phyloP scores from a whole-genome alignment of 2,888 invertebrate genomes.

The Dasysyrphus tricinctus region DNA sequence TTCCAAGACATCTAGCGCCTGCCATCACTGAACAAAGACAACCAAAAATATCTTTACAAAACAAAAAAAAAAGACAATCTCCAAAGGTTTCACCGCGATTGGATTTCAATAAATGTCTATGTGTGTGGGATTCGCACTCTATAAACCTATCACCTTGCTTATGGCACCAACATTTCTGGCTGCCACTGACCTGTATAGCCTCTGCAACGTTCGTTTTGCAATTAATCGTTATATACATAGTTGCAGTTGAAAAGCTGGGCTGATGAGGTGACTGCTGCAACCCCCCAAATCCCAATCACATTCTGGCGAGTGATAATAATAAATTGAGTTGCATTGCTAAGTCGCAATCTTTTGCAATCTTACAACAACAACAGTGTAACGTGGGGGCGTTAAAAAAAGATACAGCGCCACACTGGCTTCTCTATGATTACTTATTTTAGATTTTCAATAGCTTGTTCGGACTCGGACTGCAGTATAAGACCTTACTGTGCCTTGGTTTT shows the following conservation, averaged over 20 bases:
- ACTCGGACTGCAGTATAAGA: conserved; percentile 1
- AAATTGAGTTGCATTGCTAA: conserved; percentile 69
- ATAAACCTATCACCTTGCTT: conserved; percentile 64
- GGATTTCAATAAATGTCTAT: conserved; percentile 27
- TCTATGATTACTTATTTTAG: conserved; percentile 39
- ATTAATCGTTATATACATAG: conserved; percentile 63
- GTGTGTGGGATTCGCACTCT: conserved; percentile 73
- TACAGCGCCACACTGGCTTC: conserved; percentile 12
- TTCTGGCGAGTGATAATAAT: conserved; percentile 55
- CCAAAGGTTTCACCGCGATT: conserved; percentile 33
- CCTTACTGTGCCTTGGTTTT: conserved; percentile 47
- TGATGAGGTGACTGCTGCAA: conserved; percentile 1
- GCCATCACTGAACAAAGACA: conserved; percentile 22
- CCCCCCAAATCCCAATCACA: conserved; percentile 68
- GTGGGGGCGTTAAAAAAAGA: conserved; percentile 61
- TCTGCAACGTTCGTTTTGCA: conserved; percentile 38
- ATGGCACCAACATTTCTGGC: conserved; percentile 20
- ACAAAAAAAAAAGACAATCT: conserved; percentile 6
- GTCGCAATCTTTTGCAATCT: conserved; percentile 63
- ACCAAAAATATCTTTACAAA: background rate
- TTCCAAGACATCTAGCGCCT: conserved; percentile 37
- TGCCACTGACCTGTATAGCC: conserved; percentile 3
- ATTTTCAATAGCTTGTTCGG: conserved; percentile 38
- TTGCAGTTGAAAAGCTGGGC: background rate
- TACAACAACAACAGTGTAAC: conserved; percentile 27